phyloP scores from a whole-genome alignment of 35 echinoderm and acorn worm genomes.

The Apostichopus parvimensis region DNA sequence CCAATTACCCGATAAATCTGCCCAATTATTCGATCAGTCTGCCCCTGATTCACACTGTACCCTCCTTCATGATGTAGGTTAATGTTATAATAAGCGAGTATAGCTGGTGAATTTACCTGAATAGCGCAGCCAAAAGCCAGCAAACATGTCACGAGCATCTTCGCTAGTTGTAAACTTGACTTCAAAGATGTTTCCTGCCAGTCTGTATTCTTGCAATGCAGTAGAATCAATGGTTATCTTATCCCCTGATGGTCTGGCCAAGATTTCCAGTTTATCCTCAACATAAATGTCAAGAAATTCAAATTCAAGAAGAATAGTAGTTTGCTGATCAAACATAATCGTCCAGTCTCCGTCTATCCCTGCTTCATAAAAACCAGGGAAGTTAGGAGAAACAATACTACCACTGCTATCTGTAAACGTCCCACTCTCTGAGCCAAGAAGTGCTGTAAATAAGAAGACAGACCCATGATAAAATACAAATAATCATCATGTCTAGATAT shows the following conservation, averaged over 20 bases:
- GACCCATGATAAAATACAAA: too few species aligned
- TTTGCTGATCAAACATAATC: not conserved
- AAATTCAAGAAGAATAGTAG: not conserved
- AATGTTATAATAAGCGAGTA: too few species aligned
- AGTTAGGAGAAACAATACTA: slow-evolving; percentile 1
- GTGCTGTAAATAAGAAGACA: not conserved
- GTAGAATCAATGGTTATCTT: not conserved
- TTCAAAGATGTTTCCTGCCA: not conserved
- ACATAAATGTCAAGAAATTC: not conserved
- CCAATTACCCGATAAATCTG: too few species aligned
- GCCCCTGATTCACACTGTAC: too few species aligned
- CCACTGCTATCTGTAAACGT: slow-evolving; percentile 1
- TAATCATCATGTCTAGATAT: too few species aligned
- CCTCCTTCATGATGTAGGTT: too few species aligned
- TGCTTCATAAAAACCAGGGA: not conserved
- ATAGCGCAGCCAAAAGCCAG: slow-evolving; percentile 10
- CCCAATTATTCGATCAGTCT: too few species aligned
- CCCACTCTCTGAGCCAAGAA: not conserved
- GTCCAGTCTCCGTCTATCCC: not conserved
- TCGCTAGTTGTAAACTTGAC: not conserved
- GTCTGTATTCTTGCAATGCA: not conserved
- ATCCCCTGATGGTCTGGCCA: not conserved
- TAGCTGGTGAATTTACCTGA: not conserved
- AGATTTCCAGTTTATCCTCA: not conserved
- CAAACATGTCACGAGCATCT: not conserved